phyloP scores from a whole-genome alignment of 2,888 invertebrate genomes.

The Ptychoptera albimana region DNA sequence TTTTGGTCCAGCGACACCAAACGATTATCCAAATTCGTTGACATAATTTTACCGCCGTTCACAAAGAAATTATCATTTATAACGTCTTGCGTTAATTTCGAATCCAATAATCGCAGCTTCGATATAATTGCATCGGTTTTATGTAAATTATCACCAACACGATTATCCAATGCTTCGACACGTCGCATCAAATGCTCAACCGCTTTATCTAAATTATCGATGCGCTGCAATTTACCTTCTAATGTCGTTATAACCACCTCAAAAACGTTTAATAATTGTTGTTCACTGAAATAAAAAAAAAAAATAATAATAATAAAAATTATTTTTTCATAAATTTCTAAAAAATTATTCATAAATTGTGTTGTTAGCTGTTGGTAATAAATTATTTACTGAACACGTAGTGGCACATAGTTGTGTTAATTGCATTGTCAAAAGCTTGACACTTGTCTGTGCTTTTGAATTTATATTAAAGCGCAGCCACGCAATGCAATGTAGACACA shows the following conservation, averaged over 20 bases:
- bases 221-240: conserved; percentile 73
- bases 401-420: no score
- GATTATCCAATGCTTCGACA: conserved; percentile 65
- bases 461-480: no score
- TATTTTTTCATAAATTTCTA: no score
- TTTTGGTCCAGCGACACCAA: conserved; percentile 64
- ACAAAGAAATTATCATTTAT: conserved; percentile 17
- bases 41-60: conserved; percentile 15
- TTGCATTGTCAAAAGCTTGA: no score
- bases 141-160: conserved; percentile 68
- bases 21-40: conserved; percentile 40
- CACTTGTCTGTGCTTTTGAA: no score
- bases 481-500: no score
- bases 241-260: conserved; percentile 79
- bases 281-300: conserved; percentile 53
- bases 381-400: no score
- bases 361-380: no score
- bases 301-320: neutral
- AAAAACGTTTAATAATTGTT: conserved; percentile 76
- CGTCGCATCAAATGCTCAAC: conserved; percentile 75
- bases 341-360: no score
- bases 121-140: conserved; percentile 72
- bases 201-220: conserved; percentile 75
- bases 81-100: conserved; percentile 51
- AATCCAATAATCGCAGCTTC: conserved; percentile 56